Evolutionary conservation across 1,140 invertebrate genomes (phyloP), one percentile per base, ranked within the genome.

Genomic region (Calephelis virginiensis): DNA sequence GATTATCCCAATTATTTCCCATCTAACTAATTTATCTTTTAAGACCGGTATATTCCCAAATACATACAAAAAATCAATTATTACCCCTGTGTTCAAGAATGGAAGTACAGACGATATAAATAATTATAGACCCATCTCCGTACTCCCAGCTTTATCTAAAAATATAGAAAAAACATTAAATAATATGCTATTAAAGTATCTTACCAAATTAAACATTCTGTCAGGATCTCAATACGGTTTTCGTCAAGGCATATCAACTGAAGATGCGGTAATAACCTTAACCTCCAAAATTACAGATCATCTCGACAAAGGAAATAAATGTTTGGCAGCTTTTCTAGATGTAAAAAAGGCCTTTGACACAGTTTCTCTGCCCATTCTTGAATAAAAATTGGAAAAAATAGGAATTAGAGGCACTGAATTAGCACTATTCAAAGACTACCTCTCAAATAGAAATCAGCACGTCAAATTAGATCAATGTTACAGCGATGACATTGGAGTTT

Each of bases 371-470:
- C n/a, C n/a, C n/a, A n/a, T n/a, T n/a, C n/a, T n/a, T n/a, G n/a
- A n/a, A n/a, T n/a, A n/a, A n/a, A n/a, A n/a, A n/a, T n/a, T n/a
- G n/a, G n/a, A n/a, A n/a, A n/a, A n/a, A n/a, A n/a, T n/a, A n/a
- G n/a, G n/a, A n/a, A n/a, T n/a, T n/a, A n/a, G n/a, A n/a, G n/a
- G n/a, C n/a, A 14, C 10, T 8, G 8, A 66, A 8, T 50, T 68
- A 13, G 13, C 14, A n/a, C 53, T 61, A 28, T 68, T 68, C 50
- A 43, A 61, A 50, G 17, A 45, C 11, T 70, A 70, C 38, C 49
- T 73, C 11, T 53, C 17, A 10, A 46, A 66, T 13, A 48, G 72
- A 64, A 60, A n/a, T 37, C 72, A 73, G 40, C 10, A 53, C 5
- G 72, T 74, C n/a, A n/a, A n/a, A n/a, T n/a, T n/a, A n/a, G n/a